Conservation (phyloP, 2,113 vertebrate species). For the Bubalus kerabau region DNA sequence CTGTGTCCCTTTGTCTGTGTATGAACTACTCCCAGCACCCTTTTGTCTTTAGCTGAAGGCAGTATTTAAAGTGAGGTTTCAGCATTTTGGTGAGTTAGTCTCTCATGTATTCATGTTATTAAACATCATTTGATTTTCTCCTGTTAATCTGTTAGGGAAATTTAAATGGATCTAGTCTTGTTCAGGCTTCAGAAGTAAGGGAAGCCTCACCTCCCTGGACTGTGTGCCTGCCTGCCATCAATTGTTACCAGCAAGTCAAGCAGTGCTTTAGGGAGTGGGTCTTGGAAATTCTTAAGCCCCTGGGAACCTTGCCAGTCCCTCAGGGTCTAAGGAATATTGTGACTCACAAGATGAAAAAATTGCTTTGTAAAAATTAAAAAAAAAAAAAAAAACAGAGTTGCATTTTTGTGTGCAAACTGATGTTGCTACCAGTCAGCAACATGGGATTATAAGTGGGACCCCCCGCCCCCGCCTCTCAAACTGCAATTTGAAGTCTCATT, state of each 20-base stretch:
- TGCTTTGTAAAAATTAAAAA: background rate
- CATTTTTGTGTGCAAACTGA: background rate
- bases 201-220: background rate
- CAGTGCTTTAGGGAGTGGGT: background rate
- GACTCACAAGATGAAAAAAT: background rate
- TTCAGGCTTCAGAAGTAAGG: background rate
- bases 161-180: background rate
- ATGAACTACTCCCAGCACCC: background rate
- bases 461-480: rapidly evolving
- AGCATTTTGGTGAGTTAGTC: background rate
- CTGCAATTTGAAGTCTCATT: background rate
- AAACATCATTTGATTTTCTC: background rate
- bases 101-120: background rate
- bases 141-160: background rate
- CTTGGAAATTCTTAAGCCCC: background rate
- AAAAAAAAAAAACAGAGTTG: background rate
- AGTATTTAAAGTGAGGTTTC: background rate
- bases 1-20: background rate
- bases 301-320: background rate
- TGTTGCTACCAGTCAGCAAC: background rate
- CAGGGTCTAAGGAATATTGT: background rate
- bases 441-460: background rate
- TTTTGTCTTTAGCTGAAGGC: background rate
- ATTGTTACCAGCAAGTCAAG: background rate
- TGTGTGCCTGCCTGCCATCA: background rate